These are phyloP conservation scores for Gortyna flavago DNA, from an alignment of 2,888 invertebrate species.

Conservation along the genomic window DNA sequence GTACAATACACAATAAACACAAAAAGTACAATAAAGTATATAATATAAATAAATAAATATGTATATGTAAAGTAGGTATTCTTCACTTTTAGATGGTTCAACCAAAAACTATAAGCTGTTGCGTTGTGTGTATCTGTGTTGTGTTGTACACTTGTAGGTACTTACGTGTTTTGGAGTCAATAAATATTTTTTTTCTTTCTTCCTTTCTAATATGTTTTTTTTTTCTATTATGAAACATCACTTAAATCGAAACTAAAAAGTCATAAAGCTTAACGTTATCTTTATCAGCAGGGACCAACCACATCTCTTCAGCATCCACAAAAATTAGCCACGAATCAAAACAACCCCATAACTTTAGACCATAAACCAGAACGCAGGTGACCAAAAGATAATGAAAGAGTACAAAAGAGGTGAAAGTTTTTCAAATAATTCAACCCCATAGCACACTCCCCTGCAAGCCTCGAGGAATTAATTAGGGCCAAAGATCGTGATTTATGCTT, in stretches of 20 bases:
- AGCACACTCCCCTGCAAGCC: constrained; percentile 79
- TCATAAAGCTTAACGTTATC: background rate
- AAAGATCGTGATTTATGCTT: constrained; percentile 90
- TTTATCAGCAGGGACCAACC: background rate
- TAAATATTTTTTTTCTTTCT: background rate
- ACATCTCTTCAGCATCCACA: background rate
- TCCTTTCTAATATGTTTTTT: background rate
- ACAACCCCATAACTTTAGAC: constrained; percentile 49
- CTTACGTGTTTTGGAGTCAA: background rate
- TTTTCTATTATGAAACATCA: background rate
- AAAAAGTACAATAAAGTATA: too few species aligned
- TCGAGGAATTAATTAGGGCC: constrained; percentile 89
- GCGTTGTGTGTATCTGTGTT: background rate
- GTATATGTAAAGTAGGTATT: too few species aligned
- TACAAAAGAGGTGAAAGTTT: constrained; percentile 81
- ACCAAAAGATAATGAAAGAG: constrained; percentile 79
- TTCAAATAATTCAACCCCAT: constrained; percentile 83
- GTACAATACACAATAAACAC: too few species aligned
- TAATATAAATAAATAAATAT: too few species aligned
- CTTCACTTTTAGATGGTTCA: background rate
- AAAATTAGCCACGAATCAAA: constrained; percentile 6
- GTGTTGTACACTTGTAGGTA: background rate
- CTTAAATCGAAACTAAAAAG: background rate
- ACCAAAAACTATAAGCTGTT: background rate
- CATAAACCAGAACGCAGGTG: constrained; percentile 74